Evolutionary conservation across 1,140 invertebrate genomes (phyloP).

Genomic region (Papilio machaon): DNA sequence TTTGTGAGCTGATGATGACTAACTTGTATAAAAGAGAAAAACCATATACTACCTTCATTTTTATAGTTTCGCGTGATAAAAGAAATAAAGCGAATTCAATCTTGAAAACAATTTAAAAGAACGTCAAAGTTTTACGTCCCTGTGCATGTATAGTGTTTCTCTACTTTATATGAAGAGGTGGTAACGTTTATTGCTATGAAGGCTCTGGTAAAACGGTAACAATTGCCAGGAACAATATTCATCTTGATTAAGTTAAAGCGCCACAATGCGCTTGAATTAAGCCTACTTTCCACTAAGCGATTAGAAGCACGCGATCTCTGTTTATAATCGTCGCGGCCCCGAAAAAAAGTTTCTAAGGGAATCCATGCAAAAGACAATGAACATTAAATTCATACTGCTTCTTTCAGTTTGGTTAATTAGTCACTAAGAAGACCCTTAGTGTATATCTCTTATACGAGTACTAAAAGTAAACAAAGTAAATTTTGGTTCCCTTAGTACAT

Average conservation of each 20-base stretch:
- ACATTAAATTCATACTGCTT: neutral
- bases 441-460: no score
- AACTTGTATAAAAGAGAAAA: neutral
- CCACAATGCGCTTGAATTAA: neutral
- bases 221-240: neutral
- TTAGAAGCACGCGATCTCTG: neutral
- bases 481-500: neutral
- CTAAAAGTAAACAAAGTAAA: no score
- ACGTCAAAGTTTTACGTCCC: neutral
- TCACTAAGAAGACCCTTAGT: neutral
- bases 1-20: neutral
- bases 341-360: no score
- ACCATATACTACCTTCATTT: neutral
- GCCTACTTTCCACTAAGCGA: neutral
- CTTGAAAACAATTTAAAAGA: neutral
- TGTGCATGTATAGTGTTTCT: neutral
- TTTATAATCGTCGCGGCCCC: neutral
- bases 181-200: constrained; percentile 10
- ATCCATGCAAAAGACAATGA: no score
- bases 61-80: neutral
- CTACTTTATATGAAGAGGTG: neutral
- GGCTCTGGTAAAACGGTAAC: neutral
- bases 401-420: neutral
- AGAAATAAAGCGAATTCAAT: constrained; percentile 19
- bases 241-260: neutral